Conservation (phyloP, 2,888 invertebrate species). For the Agonopterix arenella region DNA sequence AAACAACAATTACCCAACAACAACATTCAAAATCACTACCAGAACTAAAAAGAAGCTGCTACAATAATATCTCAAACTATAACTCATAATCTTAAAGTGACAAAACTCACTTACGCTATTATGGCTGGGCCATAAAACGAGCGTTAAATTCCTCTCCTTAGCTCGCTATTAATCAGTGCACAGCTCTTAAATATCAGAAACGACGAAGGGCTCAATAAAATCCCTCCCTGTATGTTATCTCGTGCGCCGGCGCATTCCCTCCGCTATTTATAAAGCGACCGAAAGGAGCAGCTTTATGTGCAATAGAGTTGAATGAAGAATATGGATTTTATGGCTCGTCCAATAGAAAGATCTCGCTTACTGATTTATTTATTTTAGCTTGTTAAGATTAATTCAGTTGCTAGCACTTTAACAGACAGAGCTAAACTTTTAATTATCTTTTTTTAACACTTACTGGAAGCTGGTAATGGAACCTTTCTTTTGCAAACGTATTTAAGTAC, state of each 20-base stretch:
- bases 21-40: not conserved
- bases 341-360: constrained; percentile 1
- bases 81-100: constrained; percentile 2
- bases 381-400: no score
- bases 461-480: no score
- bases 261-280: constrained; percentile 56
- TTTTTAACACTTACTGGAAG: no score
- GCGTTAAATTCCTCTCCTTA: constrained; percentile 22
- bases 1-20: no score
- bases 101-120: constrained; percentile 1
- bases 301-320: constrained; percentile 50
- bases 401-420: no score
- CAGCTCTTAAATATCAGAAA: constrained; percentile 27
- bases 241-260: constrained; percentile 42
- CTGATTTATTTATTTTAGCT: no score
- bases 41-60: not conserved
- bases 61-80: not conserved
- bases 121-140: constrained; percentile 3
- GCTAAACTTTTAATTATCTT: no score
- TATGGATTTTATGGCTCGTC: constrained; percentile 26
- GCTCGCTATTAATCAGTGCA: constrained; percentile 40
- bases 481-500: no score
- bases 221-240: constrained; percentile 37
- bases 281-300: constrained; percentile 47
- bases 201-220: constrained; percentile 46